A percentile compares a stretch with the other conserved stretches of the same genome.
These are phyloP conservation scores for Catostylus mosaicus DNA, from an alignment of 30 jellyfish, hydroid and myxozoan species.

Conservation along the genomic window DNA sequence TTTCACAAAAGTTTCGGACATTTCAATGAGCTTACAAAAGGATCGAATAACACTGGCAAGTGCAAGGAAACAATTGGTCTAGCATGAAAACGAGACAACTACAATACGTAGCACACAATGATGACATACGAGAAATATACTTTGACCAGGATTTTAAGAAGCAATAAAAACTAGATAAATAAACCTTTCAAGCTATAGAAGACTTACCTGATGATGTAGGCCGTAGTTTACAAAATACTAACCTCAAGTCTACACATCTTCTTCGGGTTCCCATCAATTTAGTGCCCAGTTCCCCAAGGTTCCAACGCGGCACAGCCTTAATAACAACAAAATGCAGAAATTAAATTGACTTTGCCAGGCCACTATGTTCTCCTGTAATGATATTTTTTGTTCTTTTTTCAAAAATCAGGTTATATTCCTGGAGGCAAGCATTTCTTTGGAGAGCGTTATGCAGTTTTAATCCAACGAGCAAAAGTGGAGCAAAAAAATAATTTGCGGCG, in stretches of 20 bases:
- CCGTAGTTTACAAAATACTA: no score
- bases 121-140: not conserved
- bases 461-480: slow-evolving; percentile 55
- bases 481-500: slow-evolving; percentile 45
- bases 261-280: not conserved
- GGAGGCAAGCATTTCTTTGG: slow-evolving; percentile 90
- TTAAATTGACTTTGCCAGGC: not conserved
- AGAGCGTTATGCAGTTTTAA: slow-evolving; percentile 79
- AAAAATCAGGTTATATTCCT: slow-evolving; percentile 77
- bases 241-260: no score
- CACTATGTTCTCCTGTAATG: not conserved
- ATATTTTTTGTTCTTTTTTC: not conserved
- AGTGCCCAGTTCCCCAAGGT: not conserved
- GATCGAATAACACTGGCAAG: not conserved
- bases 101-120: not conserved
- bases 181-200: not conserved
- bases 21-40: not conserved
- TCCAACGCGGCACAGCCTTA: not conserved
- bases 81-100: not conserved
- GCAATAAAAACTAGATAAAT: not conserved
- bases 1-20: slow-evolving; percentile 13
- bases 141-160: not conserved
- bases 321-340: no score
- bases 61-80: not conserved
- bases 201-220: not conserved